Base-by-base conservation (phyloP, 1,140 invertebrate genomes). In the Latrodectus geometricus region DNA sequence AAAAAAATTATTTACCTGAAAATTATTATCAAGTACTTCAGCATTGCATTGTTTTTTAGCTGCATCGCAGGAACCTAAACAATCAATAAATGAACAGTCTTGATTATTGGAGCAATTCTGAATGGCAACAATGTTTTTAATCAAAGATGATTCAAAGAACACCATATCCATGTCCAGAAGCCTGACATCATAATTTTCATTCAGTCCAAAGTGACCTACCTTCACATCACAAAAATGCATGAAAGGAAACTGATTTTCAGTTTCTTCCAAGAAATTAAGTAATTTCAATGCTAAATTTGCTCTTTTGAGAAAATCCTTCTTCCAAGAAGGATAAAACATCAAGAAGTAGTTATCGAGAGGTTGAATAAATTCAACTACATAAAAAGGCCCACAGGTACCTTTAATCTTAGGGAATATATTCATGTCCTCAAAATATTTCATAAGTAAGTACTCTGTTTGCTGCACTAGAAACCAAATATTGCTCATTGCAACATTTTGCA, bases 141-240 rank as follows among this genome's bases (percentile, higher is more conserved):
- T 90, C 23, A 92, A 90, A 8, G 93, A 89, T 7, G 91, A 90
- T 86, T 90, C 90, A 5, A 93, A 92, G 87, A 92, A 92, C 2
- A 93, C 92, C 5, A 91, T 91, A 88, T 94, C 93, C 35, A 94
- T 89, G 90, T 95, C 93, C 65, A 94, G 89, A 78, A 94, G 93
- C 90, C 94, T 91, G 11, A 92, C 88, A 9, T 87, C 73, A 4
- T 91, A 91, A 65, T 92, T 91, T 5, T 91, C 89, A 12, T 92
- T 91, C 0, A 94, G 82, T 8, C 94, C 94, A 90, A 95, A 95
- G 89, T 95, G 93, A 68, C 93, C 92, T 48, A 93, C 91, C 90
- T 95, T 94, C 0, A 95, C 91, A 90, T 95, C 94, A 90, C 94
- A 95, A 4, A 95, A 89, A 89, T 94, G 91, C 65, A 95, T 90